Base-by-base conservation (phyloP, 2,797 vertebrate species). In the Oophaga sylvatica region DNA sequence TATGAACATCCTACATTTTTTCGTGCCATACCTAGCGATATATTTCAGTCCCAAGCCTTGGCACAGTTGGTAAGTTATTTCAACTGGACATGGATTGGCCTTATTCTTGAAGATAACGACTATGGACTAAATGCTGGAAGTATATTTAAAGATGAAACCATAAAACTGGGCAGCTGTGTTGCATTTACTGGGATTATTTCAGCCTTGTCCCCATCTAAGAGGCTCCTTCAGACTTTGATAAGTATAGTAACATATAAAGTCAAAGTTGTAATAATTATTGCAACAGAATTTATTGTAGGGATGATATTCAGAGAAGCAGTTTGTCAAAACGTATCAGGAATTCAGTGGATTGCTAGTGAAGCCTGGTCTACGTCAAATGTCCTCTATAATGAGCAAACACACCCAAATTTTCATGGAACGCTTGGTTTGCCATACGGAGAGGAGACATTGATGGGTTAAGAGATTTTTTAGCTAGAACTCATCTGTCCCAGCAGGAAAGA, bases 311-410 rank as follows among this genome's bases (percentile, higher is more conserved):
- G 85, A 90, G 95, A 96, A 90, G 53, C 95, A 3, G 90, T 94
- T 4, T 92, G 90, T 83, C 95, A 95, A 67, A 96, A 96, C 71
- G 94, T 96, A 77, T 94, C 94, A 31, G 94, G 92, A 65, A 95
- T 95, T 77, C 95, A 96, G 88, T 96, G 95, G 96, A 93, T 96
- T 70, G 95, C 92, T 53, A 96, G 95, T 71, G 95, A 95, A 90
- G 94, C 94, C 13, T 96, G 96, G 95, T 93, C 95, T 89, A 96
- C 95, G 19, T 94, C 95, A 87, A 57, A 90, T 48, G 91, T 90
- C 11, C 93, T 93, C 0, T 94, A 93, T 29, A 95, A 94, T 12
- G 89, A 94, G 29, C 93, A 95, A 89, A 93, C 94, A 5, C 94
- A 94, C 82, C 89, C 84, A 67, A 92, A 92, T 67, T 95, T 95